These are phyloP conservation scores for Gari tellinella DNA, from an alignment of 2,888 invertebrate species.

Conservation along the genomic window DNA sequence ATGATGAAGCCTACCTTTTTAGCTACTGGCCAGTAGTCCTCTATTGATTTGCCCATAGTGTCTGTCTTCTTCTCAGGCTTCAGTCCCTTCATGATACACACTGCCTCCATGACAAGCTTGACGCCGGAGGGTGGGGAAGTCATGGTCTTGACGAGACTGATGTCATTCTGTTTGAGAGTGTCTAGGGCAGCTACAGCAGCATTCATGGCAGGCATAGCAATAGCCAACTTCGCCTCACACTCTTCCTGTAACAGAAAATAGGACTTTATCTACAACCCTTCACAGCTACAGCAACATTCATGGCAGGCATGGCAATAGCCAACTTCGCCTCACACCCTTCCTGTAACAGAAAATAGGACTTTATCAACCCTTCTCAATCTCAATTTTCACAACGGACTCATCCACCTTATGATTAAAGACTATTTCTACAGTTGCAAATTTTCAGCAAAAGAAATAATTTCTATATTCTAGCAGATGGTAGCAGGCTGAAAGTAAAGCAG, in stretches of 20 bases:
- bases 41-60: constrained; percentile 76
- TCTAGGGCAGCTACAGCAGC: constrained; percentile 82
- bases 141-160: constrained; percentile 83
- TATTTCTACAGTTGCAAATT: too few species aligned
- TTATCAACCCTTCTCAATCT: too few species aligned
- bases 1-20: constrained; percentile 78
- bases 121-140: constrained; percentile 82
- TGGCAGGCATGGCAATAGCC: constrained; percentile 83
- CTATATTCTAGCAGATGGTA: too few species aligned
- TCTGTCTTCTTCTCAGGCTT: constrained; percentile 82
- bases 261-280: background rate
- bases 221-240: constrained; percentile 82
- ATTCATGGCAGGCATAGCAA: constrained; percentile 84
- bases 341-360: constrained; percentile 63
- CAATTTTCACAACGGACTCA: too few species aligned
- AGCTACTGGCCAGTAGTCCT: constrained; percentile 83
- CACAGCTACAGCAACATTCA: constrained; percentile 78
- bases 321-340: constrained; percentile 83
- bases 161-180: constrained; percentile 84
- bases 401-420: too few species aligned
- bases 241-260: constrained; percentile 75
- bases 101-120: constrained; percentile 83
- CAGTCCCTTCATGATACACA: constrained; percentile 83
- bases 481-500: too few species aligned
- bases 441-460: too few species aligned